Base-by-base conservation (phyloP, 2,113 vertebrate genomes). In the Clarias magur region DNA sequence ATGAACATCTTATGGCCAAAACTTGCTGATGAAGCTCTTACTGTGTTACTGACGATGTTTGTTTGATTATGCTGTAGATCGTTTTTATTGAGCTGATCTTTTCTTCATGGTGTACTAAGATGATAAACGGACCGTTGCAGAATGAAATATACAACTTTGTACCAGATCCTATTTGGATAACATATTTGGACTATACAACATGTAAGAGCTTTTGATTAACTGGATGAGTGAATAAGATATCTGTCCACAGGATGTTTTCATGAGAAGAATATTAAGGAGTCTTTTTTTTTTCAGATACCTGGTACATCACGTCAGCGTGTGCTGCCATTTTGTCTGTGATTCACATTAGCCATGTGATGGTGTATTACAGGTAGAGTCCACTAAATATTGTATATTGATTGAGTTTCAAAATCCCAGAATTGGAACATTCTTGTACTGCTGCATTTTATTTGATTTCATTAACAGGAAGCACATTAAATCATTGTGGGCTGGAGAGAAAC, bases 381-480 rank as follows among this genome's bases (percentile, higher is more conserved):
- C 42, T 42, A 42, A 42, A 42, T 42, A 6, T 42, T 42, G 42
- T 4, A 42, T 42, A 42, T 42, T 5, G 5, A 42, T 42, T 42
- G 42, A 42, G 42, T 42, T 42, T 42, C 42, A 42, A 68, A 67
- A 67, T 67, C 25, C 10, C n/a, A 27, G 63, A 67, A 27, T 67
- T 67, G 42, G 42, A 42, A 42, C 42, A 42, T 42, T 42, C 42
- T 3, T 42, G 42, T 42, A 42, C 42, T 42, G 42, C 17, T 76
- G 48, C 19, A 42, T 42, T 42, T 42, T 42, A 42, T 78, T 53
- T 54, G 7, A 34, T 76, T 76, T 53, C 19, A n/a, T 78, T n/a
- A n/a, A 54, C 84, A 98, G 97, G 91, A 97, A 97, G 93, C 97
- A 97, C 73, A 89, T 97, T 25, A 96, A 95, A 91, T 95, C 96